These are phyloP conservation scores for Nomia melanderi DNA, from an alignment of 1,140 invertebrate species.

Conservation along the genomic window DNA sequence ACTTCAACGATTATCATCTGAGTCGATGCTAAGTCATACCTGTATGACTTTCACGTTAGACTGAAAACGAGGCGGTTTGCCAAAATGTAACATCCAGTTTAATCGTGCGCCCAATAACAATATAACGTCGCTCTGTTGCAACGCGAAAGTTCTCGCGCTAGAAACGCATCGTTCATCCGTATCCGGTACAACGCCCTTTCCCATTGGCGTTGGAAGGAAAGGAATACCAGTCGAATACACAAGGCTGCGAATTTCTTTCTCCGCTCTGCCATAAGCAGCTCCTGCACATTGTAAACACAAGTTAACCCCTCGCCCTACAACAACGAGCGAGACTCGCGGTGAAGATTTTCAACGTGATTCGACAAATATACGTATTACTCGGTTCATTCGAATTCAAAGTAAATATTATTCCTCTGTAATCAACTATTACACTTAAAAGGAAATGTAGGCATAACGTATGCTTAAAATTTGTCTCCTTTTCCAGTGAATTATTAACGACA, in stretches of 20 bases:
- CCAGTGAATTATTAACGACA: too few relatives aligned
- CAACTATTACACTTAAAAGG: too few relatives aligned
- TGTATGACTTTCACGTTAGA: slow-evolving; percentile 93
- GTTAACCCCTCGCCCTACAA: too few relatives aligned
- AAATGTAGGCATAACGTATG: too few relatives aligned
- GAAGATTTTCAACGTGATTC: too few relatives aligned
- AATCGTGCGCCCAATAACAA: slow-evolving; percentile 94
- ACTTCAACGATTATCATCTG: neutral
- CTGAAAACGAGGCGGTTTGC: slow-evolving; percentile 91
- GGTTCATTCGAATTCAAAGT: too few relatives aligned
- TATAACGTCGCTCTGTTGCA: slow-evolving; percentile 94
- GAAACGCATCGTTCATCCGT: slow-evolving; percentile 88
- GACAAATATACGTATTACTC: too few relatives aligned
- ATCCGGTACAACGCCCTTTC: slow-evolving; percentile 96
- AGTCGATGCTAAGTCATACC: neutral
- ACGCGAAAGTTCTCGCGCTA: slow-evolving; percentile 91
- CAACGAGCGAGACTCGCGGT: too few relatives aligned
- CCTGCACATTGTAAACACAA: slow-evolving; percentile 74
- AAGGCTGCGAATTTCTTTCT: slow-evolving; percentile 86
- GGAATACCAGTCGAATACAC: slow-evolving; percentile 89
- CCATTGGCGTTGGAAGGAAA: slow-evolving; percentile 97
- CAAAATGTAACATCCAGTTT: slow-evolving; percentile 99
- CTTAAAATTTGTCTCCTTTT: too few relatives aligned
- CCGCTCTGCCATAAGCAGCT: slow-evolving; percentile 91
- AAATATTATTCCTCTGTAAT: too few relatives aligned